phyloP scores from a whole-genome alignment of 2,797 vertebrate species.

The Helicolenus hilgendorfi region DNA sequence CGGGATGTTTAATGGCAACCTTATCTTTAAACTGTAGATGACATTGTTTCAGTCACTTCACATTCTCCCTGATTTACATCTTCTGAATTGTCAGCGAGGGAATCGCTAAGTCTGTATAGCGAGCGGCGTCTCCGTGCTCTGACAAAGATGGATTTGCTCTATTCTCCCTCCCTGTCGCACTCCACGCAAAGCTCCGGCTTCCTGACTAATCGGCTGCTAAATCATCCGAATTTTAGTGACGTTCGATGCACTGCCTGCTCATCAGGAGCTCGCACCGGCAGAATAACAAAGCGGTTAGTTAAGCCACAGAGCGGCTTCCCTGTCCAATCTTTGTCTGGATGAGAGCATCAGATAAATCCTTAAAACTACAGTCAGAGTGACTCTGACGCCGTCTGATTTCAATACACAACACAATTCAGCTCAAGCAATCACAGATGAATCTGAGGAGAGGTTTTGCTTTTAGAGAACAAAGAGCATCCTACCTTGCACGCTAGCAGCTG shows the following conservation, averaged over 20 bases:
- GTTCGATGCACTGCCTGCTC: slow-evolving; percentile 63
- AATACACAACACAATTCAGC: slow-evolving; percentile 51
- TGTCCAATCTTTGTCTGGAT: slow-evolving; percentile 34
- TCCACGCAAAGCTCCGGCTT: slow-evolving; percentile 43
- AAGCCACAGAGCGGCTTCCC: slow-evolving; percentile 25
- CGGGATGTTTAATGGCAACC: slow-evolving; percentile 48
- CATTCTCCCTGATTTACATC: slow-evolving; percentile 60
- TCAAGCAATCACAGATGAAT: slow-evolving; percentile 59
- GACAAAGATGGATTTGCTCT: slow-evolving; percentile 74
- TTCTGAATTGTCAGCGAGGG: slow-evolving; percentile 52
- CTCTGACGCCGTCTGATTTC: slow-evolving; percentile 63
- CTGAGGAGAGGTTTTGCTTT: slow-evolving; percentile 40
- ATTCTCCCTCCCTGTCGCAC: slow-evolving; percentile 51
- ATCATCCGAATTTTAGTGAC: slow-evolving; percentile 64
- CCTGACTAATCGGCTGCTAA: slow-evolving; percentile 72
- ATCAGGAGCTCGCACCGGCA: slow-evolving; percentile 57
- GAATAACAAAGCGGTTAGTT: slow-evolving; percentile 69
- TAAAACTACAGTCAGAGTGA: slow-evolving; percentile 19
- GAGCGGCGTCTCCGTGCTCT: slow-evolving; percentile 42
- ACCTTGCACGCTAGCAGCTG: slow-evolving; percentile 36
- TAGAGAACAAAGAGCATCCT: slow-evolving; percentile 54
- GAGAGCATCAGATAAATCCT: slow-evolving; percentile 61
- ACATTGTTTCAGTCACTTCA: slow-evolving; percentile 78
- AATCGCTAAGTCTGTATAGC: slow-evolving; percentile 22
- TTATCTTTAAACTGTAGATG: slow-evolving; percentile 64